A percentile compares a stretch with the other conserved stretches of the same genome.
Conservation (phyloP, 2,113 vertebrate genomes). For the Sapajus apella region DNA sequence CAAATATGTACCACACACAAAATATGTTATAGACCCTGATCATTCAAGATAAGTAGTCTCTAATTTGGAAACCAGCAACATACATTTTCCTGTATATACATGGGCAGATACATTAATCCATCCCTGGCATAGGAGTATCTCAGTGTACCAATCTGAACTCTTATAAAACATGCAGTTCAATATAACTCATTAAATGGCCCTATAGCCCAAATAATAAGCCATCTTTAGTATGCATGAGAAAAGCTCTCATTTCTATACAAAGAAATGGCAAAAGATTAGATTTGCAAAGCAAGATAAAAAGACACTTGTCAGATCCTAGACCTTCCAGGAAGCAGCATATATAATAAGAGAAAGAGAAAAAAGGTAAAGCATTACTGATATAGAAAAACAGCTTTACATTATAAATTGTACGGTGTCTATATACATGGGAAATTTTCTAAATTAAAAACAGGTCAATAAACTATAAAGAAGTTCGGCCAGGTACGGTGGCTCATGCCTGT, state of each 20-base stretch:
- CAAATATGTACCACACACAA: neutral
- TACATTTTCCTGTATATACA: neutral
- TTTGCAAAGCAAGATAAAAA: neutral
- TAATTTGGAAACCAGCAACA: neutral
- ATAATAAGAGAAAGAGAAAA: neutral
- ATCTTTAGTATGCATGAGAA: neutral
- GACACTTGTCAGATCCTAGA: neutral
- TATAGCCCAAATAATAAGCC: neutral
- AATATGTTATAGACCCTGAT: neutral
- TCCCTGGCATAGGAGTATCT: neutral
- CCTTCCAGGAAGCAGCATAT: neutral
- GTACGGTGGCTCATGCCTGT: too few relatives aligned
- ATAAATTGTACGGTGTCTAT: neutral
- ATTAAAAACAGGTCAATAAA: constrained; percentile 47
- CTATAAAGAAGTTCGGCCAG: neutral
- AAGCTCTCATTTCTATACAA: neutral
- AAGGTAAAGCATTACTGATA: neutral
- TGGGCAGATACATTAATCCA: neutral
- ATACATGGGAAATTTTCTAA: neutral
- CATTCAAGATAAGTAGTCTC: neutral
- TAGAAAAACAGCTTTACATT: neutral
- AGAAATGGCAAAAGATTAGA: neutral
- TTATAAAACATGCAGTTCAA: neutral
- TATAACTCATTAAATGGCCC: neutral
- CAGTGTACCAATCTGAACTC: neutral